These are phyloP conservation scores for Chalcosyrphus nemorum DNA, from an alignment of 2,888 invertebrate species.

Conservation along the genomic window DNA sequence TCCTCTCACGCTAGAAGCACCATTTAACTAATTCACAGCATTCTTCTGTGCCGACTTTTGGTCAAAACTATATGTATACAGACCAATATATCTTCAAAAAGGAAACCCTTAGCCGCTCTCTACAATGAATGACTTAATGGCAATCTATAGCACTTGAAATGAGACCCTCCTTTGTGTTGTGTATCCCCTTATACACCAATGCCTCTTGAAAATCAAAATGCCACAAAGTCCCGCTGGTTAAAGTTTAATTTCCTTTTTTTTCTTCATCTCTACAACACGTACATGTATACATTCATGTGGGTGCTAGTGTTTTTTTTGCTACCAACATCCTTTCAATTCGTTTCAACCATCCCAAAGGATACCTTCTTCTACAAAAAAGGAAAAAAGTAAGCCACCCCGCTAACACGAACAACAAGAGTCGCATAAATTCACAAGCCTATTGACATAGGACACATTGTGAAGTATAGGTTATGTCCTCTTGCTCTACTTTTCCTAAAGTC, in stretches of 20 bases:
- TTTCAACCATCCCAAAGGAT: conserved; percentile 30
- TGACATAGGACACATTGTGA: conserved; percentile 34
- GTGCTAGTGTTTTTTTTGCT: not conserved
- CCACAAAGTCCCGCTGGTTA: conserved; percentile 36
- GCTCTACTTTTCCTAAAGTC: not conserved
- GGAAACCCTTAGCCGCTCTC: not conserved
- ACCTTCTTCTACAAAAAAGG: too few species aligned
- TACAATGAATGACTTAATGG: not conserved
- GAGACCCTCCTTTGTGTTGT: too few species aligned
- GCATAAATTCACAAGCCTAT: conserved; percentile 24
- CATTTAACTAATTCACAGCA: too few species aligned
- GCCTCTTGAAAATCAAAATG: conserved; percentile 11
- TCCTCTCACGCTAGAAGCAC: too few species aligned
- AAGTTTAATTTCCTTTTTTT: conserved; percentile 38
- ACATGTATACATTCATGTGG: not conserved
- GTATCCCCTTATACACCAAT: not conserved
- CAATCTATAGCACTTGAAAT: not conserved
- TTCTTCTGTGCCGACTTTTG: too few species aligned
- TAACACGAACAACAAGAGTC: conserved; percentile 6
- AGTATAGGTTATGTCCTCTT: not conserved
- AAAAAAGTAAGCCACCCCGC: too few species aligned
- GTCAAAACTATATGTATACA: too few species aligned
- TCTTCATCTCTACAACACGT: too few species aligned
- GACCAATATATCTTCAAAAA: too few species aligned
- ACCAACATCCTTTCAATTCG: not conserved